Percentiles rank a stretch among this genome's conserved stretches.
phyloP scores from a whole-genome alignment of 2,113 vertebrate genomes.

The Mormyrus lacerda region DNA sequence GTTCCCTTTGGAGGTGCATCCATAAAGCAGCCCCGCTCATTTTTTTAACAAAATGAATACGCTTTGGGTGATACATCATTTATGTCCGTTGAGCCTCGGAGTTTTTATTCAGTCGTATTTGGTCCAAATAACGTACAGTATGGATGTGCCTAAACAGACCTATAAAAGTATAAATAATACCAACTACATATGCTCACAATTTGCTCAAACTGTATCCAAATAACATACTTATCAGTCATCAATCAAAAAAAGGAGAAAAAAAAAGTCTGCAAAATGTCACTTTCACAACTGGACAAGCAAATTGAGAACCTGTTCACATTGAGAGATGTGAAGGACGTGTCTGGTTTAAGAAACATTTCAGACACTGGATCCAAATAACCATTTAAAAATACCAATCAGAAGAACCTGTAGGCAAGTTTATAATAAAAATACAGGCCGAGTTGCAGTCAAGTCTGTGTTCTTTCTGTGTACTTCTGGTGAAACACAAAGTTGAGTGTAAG shows the following conservation, averaged over 20 bases:
- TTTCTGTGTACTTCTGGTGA: neutral
- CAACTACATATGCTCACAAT: conserved; percentile 23
- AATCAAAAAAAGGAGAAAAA: neutral
- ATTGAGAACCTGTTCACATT: neutral
- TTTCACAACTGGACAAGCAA: neutral
- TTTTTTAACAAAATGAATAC: neutral
- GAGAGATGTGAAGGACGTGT: neutral
- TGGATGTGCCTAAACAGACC: conserved; percentile 14
- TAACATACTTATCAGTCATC: conserved; percentile 2
- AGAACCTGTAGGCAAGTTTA: neutral
- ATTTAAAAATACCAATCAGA: neutral
- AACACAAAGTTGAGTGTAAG: neutral
- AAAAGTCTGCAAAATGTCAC: neutral
- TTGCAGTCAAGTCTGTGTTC: neutral
- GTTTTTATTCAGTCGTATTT: conserved; percentile 67
- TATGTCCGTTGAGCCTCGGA: conserved; percentile 17
- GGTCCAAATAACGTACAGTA: conserved; percentile 70
- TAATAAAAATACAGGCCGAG: neutral
- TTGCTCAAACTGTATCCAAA: conserved; percentile 4
- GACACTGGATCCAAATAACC: neutral
- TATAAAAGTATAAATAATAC: conserved; percentile 26
- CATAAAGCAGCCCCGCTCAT: neutral
- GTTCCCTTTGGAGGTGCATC: neutral
- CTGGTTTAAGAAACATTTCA: conserved; percentile 1
- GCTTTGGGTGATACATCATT: neutral